A percentile compares a stretch with the other conserved stretches of the same genome.
Evolutionary conservation across 1,140 invertebrate species (phyloP).

Genomic region (Philopotamus ludificatus): DNA sequence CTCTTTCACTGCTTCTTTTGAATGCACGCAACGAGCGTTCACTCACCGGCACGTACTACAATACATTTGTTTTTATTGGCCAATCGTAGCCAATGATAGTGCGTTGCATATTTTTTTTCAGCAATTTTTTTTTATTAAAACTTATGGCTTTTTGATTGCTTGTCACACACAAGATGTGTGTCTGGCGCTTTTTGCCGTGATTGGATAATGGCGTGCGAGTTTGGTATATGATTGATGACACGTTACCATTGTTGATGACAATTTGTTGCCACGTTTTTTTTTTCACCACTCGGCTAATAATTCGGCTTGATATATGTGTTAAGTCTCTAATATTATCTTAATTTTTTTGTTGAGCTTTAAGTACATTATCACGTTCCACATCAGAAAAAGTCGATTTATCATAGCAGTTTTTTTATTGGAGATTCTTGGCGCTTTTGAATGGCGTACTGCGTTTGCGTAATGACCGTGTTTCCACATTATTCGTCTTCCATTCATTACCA

Average conservation of each 20-base stretch:
- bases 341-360: no score
- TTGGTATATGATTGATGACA: constrained; percentile 11
- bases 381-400: background rate
- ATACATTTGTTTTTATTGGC: no score
- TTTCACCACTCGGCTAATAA: background rate
- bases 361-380: background rate
- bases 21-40: no score
- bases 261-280: background rate
- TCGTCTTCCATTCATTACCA: background rate
- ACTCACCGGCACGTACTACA: no score
- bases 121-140: constrained; percentile 12
- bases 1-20: no score
- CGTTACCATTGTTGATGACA: constrained; percentile 3
- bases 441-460: background rate
- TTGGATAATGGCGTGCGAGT: constrained; percentile 5
- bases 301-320: background rate
- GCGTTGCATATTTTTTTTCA: no score
- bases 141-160: constrained; percentile 20
- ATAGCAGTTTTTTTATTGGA: background rate
- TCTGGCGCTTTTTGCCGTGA: background rate
- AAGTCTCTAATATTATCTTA: background rate
- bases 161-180: background rate
- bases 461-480: background rate
- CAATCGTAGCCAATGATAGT: no score
- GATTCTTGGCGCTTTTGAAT: background rate